phyloP scores from a whole-genome alignment of 2,113 vertebrate species.

The Canis aureus region DNA sequence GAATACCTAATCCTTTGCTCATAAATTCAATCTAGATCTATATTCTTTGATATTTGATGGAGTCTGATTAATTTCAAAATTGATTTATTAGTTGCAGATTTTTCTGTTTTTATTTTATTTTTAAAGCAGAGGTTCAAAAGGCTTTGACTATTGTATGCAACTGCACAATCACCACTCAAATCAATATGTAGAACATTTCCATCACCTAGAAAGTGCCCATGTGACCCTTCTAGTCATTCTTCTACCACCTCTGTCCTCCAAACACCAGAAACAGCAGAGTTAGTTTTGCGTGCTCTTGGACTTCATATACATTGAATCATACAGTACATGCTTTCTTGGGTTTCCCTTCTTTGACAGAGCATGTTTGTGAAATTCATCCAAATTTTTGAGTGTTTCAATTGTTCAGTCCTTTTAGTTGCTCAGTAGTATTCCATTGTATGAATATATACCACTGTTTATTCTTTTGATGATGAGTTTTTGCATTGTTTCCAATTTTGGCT shows the following conservation, averaged over 20 bases:
- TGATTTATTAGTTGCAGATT: not conserved
- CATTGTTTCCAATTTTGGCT: not conserved
- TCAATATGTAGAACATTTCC: not conserved
- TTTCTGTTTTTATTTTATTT: slow-evolving; percentile 36
- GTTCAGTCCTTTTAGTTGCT: not conserved
- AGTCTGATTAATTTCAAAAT: not conserved
- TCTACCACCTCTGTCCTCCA: not conserved
- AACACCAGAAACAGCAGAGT: not conserved
- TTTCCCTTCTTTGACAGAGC: not conserved
- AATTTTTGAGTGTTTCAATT: not conserved
- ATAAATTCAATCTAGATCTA: slow-evolving; percentile 25
- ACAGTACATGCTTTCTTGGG: not conserved
- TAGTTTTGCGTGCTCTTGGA: not conserved
- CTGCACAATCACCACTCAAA: not conserved
- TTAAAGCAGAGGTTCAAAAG: not conserved
- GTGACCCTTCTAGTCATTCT: not conserved
- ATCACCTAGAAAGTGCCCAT: not conserved
- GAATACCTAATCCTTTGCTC: not conserved
- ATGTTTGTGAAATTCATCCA: not conserved
- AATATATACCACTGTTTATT: not conserved
- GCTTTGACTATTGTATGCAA: not conserved
- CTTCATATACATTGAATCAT: not conserved
- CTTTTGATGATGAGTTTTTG: not conserved
- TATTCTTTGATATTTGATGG: slow-evolving; percentile 34
- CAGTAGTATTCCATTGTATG: not conserved